Conservation (phyloP, 2,888 invertebrate species). For the Periphyllus acericola region DNA sequence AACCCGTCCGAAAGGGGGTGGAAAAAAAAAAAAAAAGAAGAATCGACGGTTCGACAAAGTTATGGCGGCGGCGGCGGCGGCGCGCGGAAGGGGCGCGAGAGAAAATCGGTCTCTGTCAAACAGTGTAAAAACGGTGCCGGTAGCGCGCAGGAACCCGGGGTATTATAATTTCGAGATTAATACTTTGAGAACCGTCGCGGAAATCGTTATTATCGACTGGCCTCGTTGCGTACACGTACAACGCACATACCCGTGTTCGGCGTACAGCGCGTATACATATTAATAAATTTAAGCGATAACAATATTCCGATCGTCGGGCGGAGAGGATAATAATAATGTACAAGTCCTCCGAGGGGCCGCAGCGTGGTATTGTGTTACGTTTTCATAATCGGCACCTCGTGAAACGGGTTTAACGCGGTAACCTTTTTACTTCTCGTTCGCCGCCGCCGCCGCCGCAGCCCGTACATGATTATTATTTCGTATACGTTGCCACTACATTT, state of each 20-base stretch:
- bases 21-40: constrained; percentile 27
- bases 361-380: neutral
- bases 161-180: constrained; percentile 44
- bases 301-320: no score
- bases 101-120: constrained; percentile 59
- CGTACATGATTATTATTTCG: neutral
- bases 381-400: constrained; percentile 26
- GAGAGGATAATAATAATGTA: no score
- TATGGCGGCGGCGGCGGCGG: no score
- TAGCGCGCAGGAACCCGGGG: neutral
- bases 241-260: no score
- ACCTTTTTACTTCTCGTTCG: neutral
- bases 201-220: constrained; percentile 2
- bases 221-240: no score
- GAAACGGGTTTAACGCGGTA: constrained; percentile 39
- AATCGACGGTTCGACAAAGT: constrained; percentile 39
- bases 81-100: neutral
- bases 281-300: no score
- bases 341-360: no score
- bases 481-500: constrained; percentile 50
- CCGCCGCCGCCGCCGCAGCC: neutral
- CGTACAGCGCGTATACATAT: no score
- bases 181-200: neutral
- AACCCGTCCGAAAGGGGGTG: constrained; percentile 47
- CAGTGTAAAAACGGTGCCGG: neutral